phyloP scores from a whole-genome alignment of 2,888 invertebrate species.

The Heliconius aoede region DNA sequence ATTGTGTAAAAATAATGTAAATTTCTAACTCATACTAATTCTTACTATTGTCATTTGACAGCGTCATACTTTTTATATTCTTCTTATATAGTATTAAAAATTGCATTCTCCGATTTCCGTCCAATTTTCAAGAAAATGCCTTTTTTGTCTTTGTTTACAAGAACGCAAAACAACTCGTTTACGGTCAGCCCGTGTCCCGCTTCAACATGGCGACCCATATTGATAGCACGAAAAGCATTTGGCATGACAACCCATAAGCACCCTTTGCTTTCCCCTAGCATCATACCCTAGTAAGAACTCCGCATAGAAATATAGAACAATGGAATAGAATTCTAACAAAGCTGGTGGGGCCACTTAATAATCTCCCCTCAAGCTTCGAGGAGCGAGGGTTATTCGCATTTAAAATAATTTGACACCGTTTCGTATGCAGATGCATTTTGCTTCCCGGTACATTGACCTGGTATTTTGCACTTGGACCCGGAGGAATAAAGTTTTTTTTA shows the following conservation, averaged over 20 bases:
- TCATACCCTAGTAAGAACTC: conserved; percentile 18
- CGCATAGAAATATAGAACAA: conserved; percentile 22
- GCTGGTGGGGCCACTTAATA: conserved; percentile 28
- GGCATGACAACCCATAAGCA: conserved; percentile 14
- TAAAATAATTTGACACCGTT: conserved; percentile 36
- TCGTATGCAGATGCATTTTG: conserved; percentile 40
- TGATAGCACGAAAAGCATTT: neutral
- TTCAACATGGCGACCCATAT: too few species aligned
- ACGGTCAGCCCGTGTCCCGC: too few species aligned
- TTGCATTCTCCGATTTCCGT: too few species aligned
- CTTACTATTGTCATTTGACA: neutral
- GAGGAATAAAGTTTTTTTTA: too few species aligned
- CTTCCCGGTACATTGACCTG: conserved; percentile 33
- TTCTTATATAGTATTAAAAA: too few species aligned
- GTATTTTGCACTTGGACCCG: conserved; percentile 14
- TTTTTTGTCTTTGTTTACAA: too few species aligned
- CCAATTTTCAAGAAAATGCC: too few species aligned
- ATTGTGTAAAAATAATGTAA: neutral
- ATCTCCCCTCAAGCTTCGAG: conserved; percentile 19
- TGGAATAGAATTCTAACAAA: conserved; percentile 7
- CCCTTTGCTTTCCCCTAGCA: conserved; percentile 14
- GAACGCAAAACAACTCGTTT: too few species aligned
- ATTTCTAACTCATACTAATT: neutral
- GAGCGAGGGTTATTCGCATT: conserved; percentile 27
- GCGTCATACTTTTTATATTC: neutral